A percentile compares a stretch with the other conserved stretches of the same genome.
These are phyloP conservation scores for Cairina moschata DNA, from an alignment of 2,113 vertebrate species.

Conservation along the genomic window DNA sequence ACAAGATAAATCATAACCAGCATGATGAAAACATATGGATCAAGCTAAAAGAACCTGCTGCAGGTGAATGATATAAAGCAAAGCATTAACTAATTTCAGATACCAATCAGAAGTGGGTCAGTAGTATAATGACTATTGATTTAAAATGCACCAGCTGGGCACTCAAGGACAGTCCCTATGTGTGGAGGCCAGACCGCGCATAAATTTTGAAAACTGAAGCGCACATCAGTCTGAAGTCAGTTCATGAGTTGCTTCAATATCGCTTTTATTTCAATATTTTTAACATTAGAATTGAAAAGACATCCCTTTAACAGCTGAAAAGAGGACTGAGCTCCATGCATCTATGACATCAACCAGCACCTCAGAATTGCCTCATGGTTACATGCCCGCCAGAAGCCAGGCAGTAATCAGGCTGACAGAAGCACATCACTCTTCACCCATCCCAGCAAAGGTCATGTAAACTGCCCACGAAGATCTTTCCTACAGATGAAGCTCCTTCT, in stretches of 20 bases:
- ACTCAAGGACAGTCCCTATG: not conserved
- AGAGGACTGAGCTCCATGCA: not conserved
- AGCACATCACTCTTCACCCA: not conserved
- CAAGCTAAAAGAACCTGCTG: not conserved
- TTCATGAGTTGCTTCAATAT: not conserved
- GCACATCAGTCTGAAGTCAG: not conserved
- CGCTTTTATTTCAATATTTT: not conserved
- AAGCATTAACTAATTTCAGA: not conserved
- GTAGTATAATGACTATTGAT: not conserved
- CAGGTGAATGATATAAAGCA: not conserved
- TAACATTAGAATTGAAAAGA: not conserved
- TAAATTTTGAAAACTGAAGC: not conserved
- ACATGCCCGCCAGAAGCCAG: not conserved
- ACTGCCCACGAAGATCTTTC: not conserved
- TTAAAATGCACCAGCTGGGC: constrained; percentile 10
- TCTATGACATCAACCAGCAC: not conserved
- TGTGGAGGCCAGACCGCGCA: not conserved
- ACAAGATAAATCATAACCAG: not conserved
- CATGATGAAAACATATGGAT: not conserved
- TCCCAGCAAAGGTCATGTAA: not conserved
- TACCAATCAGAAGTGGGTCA: not conserved
- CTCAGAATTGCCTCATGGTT: not conserved
- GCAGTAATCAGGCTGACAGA: not conserved
- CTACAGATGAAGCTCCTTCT: not conserved
- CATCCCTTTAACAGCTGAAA: not conserved